phyloP scores from a whole-genome alignment of 2,888 invertebrate genomes.

The Rhaphigaster nebulosa region DNA sequence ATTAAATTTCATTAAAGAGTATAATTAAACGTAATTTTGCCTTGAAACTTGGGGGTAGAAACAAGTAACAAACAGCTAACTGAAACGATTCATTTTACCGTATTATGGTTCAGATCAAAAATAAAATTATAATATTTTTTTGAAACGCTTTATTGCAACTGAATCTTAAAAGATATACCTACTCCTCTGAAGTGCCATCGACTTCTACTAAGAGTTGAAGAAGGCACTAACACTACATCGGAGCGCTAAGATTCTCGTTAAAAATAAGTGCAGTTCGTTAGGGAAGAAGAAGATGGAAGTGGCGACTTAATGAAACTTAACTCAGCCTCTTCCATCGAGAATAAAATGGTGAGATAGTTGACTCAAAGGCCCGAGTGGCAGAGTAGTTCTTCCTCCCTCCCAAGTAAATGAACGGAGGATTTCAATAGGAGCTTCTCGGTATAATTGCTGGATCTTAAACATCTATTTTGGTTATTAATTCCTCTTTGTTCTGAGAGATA shows the following conservation, averaged over 20 bases:
- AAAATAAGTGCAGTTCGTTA: conserved; percentile 14
- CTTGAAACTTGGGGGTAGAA: no score
- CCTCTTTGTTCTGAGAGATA: background rate
- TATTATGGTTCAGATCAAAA: background rate
- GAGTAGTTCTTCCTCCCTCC: background rate
- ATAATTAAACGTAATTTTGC: no score
- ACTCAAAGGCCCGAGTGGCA: background rate
- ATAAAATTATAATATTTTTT: no score
- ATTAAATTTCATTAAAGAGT: no score
- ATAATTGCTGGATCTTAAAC: background rate
- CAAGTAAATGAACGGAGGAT: background rate
- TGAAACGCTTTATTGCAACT: background rate
- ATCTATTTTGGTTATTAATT: background rate
- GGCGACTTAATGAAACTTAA: background rate
- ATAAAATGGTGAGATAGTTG: background rate
- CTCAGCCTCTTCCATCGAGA: background rate
- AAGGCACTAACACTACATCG: background rate
- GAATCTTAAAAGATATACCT: background rate
- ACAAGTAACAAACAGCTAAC: no score
- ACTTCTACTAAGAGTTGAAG: background rate
- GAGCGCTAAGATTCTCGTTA: background rate
- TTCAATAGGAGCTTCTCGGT: background rate
- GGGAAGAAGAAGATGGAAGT: background rate
- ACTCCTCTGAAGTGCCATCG: background rate
- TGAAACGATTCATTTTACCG: no score